Conservation (phyloP, 2,888 invertebrate genomes). For the Actias luna region DNA sequence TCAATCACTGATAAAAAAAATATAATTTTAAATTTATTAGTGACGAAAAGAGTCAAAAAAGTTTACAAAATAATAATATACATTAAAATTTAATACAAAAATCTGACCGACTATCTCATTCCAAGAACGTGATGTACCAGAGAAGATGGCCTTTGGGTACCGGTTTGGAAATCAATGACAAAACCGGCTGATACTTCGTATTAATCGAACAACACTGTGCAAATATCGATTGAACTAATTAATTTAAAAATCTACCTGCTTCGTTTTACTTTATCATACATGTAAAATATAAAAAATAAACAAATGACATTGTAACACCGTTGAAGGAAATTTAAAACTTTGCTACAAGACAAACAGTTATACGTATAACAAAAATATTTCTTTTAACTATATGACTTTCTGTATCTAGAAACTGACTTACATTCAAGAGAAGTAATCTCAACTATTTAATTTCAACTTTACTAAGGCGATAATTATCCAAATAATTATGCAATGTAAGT, state of each 20-base stretch:
- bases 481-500: not conserved
- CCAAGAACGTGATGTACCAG: not conserved
- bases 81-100: not conserved
- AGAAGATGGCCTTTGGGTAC: constrained; percentile 3
- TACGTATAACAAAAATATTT: too few species aligned
- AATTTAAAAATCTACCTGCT: not conserved
- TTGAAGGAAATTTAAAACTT: too few species aligned
- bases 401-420: too few species aligned
- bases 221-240: not conserved
- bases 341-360: too few species aligned
- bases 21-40: not conserved
- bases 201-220: not conserved
- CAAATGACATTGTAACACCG: not conserved
- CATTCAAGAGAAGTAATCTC: too few species aligned
- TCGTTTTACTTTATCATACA: not conserved
- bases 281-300: too few species aligned
- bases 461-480: too few species aligned
- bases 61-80: not conserved
- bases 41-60: not conserved
- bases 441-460: not conserved
- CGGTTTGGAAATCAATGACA: not conserved
- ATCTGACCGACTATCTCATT: not conserved
- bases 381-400: too few species aligned
- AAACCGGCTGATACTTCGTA: not conserved
- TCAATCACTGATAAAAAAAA: not conserved